Conservation (phyloP, 2,888 invertebrate genomes). For the Acleris holmiana region DNA sequence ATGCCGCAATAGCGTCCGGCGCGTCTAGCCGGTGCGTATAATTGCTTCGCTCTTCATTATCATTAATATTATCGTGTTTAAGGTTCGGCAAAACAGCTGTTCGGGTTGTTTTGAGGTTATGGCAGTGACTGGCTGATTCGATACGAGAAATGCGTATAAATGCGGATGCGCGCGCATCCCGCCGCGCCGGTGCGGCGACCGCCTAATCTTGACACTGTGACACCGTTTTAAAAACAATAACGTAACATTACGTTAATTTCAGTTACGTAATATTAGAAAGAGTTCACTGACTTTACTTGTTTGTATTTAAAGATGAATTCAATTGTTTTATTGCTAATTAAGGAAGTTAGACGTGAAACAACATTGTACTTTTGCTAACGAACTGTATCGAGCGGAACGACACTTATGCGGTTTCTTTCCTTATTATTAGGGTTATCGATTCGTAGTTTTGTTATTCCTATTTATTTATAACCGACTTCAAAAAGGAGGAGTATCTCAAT, state of each 20-base stretch:
- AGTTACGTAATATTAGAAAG: constrained; percentile 24
- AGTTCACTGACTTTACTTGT: constrained; percentile 1
- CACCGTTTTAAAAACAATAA: constrained; percentile 49
- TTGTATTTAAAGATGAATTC: background rate
- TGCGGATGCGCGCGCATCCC: constrained; percentile 72
- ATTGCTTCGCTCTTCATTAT: constrained; percentile 50
- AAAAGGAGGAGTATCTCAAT: background rate
- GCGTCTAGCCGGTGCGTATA: constrained; percentile 60
- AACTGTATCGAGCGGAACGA: background rate
- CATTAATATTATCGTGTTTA: constrained; percentile 51
- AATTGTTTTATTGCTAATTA: background rate
- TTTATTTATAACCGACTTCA: background rate
- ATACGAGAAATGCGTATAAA: constrained; percentile 61
- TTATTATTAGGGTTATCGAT: background rate
- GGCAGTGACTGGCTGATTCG: constrained; percentile 75
- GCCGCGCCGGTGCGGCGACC: constrained; percentile 52
- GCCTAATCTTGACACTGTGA: constrained; percentile 59
- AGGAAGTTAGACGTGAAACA: background rate
- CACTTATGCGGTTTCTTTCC: constrained; percentile 10
- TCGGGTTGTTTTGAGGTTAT: constrained; percentile 74
- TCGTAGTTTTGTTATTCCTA: background rate
- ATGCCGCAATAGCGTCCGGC: constrained; percentile 71
- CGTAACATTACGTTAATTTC: constrained; percentile 25
- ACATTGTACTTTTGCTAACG: background rate
- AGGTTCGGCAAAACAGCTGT: constrained; percentile 71